Conservation (phyloP, 2,797 vertebrate genomes). For the Crenichthys baileyi region DNA sequence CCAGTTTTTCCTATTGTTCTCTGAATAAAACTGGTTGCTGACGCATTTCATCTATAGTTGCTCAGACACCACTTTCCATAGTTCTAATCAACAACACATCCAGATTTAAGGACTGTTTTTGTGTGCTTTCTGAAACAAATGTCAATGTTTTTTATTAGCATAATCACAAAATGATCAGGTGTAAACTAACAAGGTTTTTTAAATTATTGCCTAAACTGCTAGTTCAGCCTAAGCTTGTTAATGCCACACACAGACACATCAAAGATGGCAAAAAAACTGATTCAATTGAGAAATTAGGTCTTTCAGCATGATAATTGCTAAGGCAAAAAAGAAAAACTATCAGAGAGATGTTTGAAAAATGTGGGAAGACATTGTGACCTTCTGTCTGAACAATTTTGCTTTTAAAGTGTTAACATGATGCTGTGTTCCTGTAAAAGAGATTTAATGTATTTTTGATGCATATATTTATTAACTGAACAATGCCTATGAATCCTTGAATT, state of each 20-base stretch:
- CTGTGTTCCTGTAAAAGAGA: constrained; percentile 50
- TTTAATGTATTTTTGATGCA: constrained; percentile 44
- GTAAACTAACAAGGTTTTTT: background rate
- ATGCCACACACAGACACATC: background rate
- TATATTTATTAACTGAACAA: background rate
- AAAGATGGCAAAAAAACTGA: background rate
- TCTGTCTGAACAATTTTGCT: background rate
- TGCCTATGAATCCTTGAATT: constrained; percentile 15
- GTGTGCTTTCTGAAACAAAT: background rate
- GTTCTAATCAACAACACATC: background rate
- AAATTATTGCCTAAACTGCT: background rate
- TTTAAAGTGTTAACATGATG: no score
- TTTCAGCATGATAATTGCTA: background rate
- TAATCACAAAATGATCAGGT: background rate
- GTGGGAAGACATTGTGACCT: background rate
- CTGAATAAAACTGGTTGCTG: constrained; percentile 7
- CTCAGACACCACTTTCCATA: background rate
- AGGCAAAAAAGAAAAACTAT: no score
- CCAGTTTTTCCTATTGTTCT: constrained; percentile 1
- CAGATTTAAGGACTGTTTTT: background rate
- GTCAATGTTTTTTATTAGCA: background rate
- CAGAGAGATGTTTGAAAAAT: no score
- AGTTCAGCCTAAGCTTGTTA: background rate
- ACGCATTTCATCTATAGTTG: background rate
- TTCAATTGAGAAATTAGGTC: background rate